Evolutionary conservation across 2,113 vertebrate genomes (phyloP), one percentile per base, ranked within the genome.

Genomic region (Phyllopteryx taeniolatus): DNA sequence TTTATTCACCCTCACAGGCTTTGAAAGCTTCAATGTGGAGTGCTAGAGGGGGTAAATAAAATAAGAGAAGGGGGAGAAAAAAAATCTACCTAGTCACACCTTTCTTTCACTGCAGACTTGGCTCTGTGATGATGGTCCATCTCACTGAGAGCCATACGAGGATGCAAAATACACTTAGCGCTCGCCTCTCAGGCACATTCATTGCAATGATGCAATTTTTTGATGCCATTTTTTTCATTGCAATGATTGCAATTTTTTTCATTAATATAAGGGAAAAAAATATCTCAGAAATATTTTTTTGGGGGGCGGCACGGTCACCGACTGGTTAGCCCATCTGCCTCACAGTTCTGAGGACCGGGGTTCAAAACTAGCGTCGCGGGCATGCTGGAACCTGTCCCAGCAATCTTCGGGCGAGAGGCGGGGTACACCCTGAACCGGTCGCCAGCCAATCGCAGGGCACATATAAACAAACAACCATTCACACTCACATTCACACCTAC

Each of bases 1-100:
- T 90, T 81, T 90, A 89, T 90, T 90, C 84, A 76, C 85, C 77
- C 57, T 86, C 67, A n/a, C 64, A 67, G 83, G 56, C 70, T 67
- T 84, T 91, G 79, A 88, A 90, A 90, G 84, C 86, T 66, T 79
- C 60, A 62, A 61, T 70, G 68, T 80, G 67, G 72, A 72, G 76
- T 72, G 78, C 85, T 71, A 22, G 68, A 76, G 81, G 82, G 65
- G 76, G 51, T 67, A 62, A 71, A 61, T 61, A 35, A 61, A 56
- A 84, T 84, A 76, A 68, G 68, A 42, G 15, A 62, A 63, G 51
- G 20, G 13, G 22, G 35, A n/a, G 22, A 4, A 31, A 15, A 62
- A 47, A 17, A 47, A 47, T 31, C n/a, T 53, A 76, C 71, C 81
- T 75, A 35, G 76, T 81, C 77, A 82, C 86, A 88, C 87, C 79